phyloP scores from a whole-genome alignment of 2,888 invertebrate genomes.

The Anoncus sp. region DNA sequence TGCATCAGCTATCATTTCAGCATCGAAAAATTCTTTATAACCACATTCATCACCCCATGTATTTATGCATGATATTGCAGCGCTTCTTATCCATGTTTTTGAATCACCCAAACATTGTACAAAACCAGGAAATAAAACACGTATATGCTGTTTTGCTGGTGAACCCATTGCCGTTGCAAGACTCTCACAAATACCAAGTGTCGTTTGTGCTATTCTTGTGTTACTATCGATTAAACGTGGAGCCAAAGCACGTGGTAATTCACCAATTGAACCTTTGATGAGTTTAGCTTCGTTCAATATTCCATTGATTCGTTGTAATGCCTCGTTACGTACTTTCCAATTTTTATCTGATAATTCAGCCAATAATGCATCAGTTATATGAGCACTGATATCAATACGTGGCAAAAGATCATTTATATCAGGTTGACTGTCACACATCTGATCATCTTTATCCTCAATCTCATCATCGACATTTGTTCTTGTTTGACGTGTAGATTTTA shows the following conservation, averaged over 20 bases:
- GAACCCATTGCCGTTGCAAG: constrained; percentile 93
- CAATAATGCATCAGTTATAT: constrained; percentile 92
- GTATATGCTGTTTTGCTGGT: constrained; percentile 91
- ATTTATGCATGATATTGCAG: constrained; percentile 93
- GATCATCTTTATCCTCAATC: constrained; percentile 83
- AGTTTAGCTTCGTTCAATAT: constrained; percentile 91
- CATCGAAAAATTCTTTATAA: constrained; percentile 92
- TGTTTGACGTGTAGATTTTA: constrained; percentile 3
- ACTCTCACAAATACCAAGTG: constrained; percentile 92
- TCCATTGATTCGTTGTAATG: constrained; percentile 86
- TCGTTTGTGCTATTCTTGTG: constrained; percentile 94
- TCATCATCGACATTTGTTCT: constrained; percentile 75
- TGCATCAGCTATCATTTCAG: constrained; percentile 95
- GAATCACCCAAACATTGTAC: constrained; percentile 87
- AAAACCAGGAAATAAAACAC: constrained; percentile 93
- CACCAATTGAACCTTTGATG: constrained; percentile 93
- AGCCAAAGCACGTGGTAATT: constrained; percentile 91
- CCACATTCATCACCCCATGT: constrained; percentile 94
- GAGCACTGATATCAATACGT: constrained; percentile 91
- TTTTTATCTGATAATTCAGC: constrained; percentile 94
- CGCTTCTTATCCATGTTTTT: constrained; percentile 92
- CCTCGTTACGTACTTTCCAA: constrained; percentile 91
- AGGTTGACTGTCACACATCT: constrained; percentile 84
- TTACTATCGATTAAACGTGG: constrained; percentile 94
- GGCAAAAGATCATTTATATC: constrained; percentile 87